Percentiles rank a stretch among this genome's conserved stretches.
These are phyloP conservation scores for Rhadinocentrus ornatus DNA, from an alignment of 2,797 vertebrate species.

Conservation along the genomic window DNA sequence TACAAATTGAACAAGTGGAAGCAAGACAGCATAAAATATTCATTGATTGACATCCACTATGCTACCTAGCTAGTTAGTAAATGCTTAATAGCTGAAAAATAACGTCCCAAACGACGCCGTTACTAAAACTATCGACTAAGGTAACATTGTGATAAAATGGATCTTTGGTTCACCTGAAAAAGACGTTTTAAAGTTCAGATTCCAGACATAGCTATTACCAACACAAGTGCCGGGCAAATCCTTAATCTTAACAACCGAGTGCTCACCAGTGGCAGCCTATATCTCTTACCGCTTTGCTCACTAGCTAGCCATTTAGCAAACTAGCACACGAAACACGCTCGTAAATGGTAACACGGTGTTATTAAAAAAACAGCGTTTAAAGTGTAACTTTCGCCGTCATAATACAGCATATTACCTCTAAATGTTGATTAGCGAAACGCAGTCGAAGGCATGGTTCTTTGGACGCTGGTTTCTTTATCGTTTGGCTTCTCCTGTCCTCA, in stretches of 20 bases:
- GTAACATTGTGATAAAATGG: background rate
- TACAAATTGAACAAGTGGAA: constrained; percentile 26
- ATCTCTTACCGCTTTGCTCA: constrained; percentile 62
- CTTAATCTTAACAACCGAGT: constrained; percentile 81
- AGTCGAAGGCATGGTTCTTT: constrained; percentile 66
- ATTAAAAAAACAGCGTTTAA: constrained; percentile 1
- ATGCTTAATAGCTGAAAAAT: constrained; percentile 60
- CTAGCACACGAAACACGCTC: constrained; percentile 59
- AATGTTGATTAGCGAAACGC: constrained; percentile 48
- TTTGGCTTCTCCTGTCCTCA: constrained; percentile 64
- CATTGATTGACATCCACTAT: constrained; percentile 49
- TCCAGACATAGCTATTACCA: constrained; percentile 45
- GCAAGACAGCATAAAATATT: constrained; percentile 52
- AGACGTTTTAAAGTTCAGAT: constrained; percentile 46
- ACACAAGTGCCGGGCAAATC: constrained; percentile 77
- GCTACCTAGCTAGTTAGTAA: constrained; percentile 48
- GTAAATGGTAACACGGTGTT: constrained; percentile 38
- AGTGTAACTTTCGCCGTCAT: background rate
- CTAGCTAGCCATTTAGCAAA: constrained; percentile 67
- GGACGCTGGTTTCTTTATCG: constrained; percentile 48
- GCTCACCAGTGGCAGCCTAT: constrained; percentile 54
- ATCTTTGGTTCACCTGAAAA: constrained; percentile 49
- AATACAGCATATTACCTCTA: constrained; percentile 71
- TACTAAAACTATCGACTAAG: constrained; percentile 14
- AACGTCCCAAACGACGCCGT: constrained; percentile 30